phyloP scores from a whole-genome alignment of 2,797 vertebrate species.

The Pseudopleuronectes americanus region DNA sequence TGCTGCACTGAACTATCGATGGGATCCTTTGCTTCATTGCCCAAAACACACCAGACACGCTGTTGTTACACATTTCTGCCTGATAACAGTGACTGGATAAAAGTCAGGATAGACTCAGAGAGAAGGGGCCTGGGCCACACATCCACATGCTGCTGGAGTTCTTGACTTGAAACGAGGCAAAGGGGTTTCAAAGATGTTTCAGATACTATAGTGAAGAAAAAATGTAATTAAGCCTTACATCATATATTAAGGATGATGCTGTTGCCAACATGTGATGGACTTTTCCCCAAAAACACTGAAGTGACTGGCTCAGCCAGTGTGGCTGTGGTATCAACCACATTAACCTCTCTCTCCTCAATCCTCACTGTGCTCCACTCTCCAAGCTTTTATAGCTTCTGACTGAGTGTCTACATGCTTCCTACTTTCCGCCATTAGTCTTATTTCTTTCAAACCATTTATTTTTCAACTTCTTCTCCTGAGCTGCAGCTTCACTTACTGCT shows the following conservation, averaged over 20 bases:
- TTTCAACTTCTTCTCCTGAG: background rate
- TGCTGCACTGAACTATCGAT: constrained; percentile 38
- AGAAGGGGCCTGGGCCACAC: background rate
- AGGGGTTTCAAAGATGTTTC: constrained; percentile 9
- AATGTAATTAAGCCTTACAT: background rate
- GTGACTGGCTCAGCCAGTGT: background rate
- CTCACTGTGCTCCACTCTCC: background rate
- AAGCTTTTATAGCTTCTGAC: background rate
- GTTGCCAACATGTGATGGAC: background rate
- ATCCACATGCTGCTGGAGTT: constrained; percentile 10
- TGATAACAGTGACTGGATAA: constrained; percentile 7
- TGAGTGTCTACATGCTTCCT: background rate
- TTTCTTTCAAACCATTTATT: background rate
- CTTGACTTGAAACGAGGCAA: constrained; percentile 4
- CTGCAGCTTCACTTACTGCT: background rate
- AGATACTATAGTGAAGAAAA: background rate
- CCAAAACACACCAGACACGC: constrained; percentile 55
- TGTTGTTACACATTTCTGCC: constrained; percentile 35
- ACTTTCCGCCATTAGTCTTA: background rate
- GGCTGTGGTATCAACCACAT: background rate
- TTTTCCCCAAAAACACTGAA: background rate
- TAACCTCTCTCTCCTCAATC: background rate
- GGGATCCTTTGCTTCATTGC: constrained; percentile 50
- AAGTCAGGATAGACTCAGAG: background rate
- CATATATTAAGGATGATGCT: background rate